Evolutionary conservation across 2,797 vertebrate genomes (phyloP), one percentile per base, ranked within the genome.

Genomic region (Thamnophis elegans): DNA sequence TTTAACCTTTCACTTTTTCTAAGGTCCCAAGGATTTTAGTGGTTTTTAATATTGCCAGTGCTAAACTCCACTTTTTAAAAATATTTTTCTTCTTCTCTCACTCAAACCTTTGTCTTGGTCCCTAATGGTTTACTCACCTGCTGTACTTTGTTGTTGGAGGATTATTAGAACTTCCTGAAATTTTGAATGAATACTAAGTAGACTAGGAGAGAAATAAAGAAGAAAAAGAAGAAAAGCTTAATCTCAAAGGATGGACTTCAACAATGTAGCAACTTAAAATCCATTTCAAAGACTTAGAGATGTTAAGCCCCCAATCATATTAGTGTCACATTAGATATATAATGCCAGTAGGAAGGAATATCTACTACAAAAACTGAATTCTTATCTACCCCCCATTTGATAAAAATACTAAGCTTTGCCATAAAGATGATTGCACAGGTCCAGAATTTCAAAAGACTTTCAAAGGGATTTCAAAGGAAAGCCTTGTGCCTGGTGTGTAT

Each of bases 1-100:
- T 94, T 93, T 91, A 54, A 93, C 91, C 87, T 93, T n/a, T 5
- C 26, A 65, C 73, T 87, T 91, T 90, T 90, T 89, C 25, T 86
- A 88, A 91, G 36, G 58, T 78, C 58, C 93, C 47, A 87, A 87
- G 89, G 85, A 73, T 0, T 47, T 28, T 59, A 25, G 4, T 42
- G 42, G 59, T 56, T 91, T 90, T 0, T 25, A 89, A 89, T 54
- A n/a, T 36, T 18, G 20, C 36, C 3, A 47, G 13, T 59, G 92
- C 89, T 62, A 22, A 91, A 92, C 91, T 59, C 13, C 54, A 20
- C 82, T 89, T 7, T 0, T 73, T 90, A 82, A 82, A 82, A 82
- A 47, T 5, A 25, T 82, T 82, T 47, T 82, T 82, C 73, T 86
- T 55, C 3, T 1, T 1, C 56, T 42, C n/a, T 90, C 90, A 54